Evolutionary conservation across 2,888 invertebrate species (phyloP).

Genomic region (Amiota communis): DNA sequence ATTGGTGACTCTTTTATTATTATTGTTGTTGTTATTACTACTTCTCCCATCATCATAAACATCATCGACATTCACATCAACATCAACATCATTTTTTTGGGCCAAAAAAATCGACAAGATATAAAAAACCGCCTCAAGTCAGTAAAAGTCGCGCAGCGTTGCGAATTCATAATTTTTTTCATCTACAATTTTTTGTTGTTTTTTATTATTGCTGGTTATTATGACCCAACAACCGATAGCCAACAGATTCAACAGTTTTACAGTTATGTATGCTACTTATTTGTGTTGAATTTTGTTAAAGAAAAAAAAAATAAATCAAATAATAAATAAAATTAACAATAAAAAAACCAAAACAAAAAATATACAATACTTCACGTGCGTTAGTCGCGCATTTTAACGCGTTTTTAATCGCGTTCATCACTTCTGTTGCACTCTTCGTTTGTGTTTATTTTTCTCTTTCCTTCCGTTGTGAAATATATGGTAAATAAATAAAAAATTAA

Average conservation of each 20-base stretch:
- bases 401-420: constrained; percentile 34
- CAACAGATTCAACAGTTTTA: too few species aligned
- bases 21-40: not conserved
- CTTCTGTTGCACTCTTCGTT: constrained; percentile 3
- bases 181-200: constrained; percentile 25
- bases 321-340: too few species aligned
- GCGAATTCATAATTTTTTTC: constrained; percentile 56
- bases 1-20: too few species aligned
- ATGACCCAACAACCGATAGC: constrained; percentile 8
- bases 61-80: too few species aligned
- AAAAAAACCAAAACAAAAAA: too few species aligned
- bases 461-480: not conserved
- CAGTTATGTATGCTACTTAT: not conserved
- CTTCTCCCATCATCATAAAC: too few species aligned
- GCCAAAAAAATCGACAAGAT: constrained; percentile 46
- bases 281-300: not conserved
- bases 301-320: too few species aligned
- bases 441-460: constrained; percentile 10
- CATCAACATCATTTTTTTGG: constrained; percentile 22
- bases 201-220: not conserved
- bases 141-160: constrained; percentile 57
- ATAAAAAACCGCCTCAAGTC: constrained; percentile 49
- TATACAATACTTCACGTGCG: constrained; percentile 31
- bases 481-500: too few species aligned
- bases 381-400: constrained; percentile 38